A percentile compares a stretch with the other conserved stretches of the same genome.
Evolutionary conservation across 2,113 vertebrate species (phyloP).

Genomic region (Marcusenius ussheri): DNA sequence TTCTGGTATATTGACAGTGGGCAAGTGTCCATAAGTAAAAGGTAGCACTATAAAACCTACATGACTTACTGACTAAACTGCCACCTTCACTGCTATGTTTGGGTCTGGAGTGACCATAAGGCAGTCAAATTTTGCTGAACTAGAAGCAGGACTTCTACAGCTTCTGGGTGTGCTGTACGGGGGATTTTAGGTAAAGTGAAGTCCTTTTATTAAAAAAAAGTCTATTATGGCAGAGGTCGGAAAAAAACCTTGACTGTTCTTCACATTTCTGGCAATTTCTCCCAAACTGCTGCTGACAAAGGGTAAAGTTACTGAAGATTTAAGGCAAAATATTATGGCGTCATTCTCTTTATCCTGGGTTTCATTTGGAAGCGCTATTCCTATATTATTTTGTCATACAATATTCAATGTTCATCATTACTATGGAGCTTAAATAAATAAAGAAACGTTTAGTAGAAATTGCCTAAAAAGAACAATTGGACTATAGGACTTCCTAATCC

Average conservation of each 20-base stretch:
- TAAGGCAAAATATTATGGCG: neutral
- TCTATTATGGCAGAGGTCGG: slow-evolving; percentile 54
- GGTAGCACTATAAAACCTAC: neutral
- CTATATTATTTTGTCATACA: neutral
- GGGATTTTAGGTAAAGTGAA: slow-evolving; percentile 68
- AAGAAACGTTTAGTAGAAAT: neutral
- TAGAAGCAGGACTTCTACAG: neutral
- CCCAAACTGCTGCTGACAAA: neutral
- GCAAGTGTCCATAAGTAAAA: neutral
- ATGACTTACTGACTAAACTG: neutral
- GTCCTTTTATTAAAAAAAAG: slow-evolving; percentile 71
- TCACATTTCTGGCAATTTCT: slow-evolving; percentile 9
- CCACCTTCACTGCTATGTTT: neutral
- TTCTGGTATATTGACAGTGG: neutral
- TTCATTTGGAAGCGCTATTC: neutral
- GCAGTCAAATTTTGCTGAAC: neutral
- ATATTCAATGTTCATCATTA: neutral
- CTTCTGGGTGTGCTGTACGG: neutral
- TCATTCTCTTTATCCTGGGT: neutral
- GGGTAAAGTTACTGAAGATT: neutral
- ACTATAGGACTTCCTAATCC: slow-evolving; percentile 43
- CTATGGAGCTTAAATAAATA: neutral
- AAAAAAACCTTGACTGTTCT: slow-evolving; percentile 41
- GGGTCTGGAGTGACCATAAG: neutral
- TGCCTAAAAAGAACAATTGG: slow-evolving; percentile 45